A percentile compares a stretch with the other conserved stretches of the same genome.
These are phyloP conservation scores for Cepphus grylle DNA, from an alignment of 2,113 vertebrate genomes.

Conservation along the genomic window DNA sequence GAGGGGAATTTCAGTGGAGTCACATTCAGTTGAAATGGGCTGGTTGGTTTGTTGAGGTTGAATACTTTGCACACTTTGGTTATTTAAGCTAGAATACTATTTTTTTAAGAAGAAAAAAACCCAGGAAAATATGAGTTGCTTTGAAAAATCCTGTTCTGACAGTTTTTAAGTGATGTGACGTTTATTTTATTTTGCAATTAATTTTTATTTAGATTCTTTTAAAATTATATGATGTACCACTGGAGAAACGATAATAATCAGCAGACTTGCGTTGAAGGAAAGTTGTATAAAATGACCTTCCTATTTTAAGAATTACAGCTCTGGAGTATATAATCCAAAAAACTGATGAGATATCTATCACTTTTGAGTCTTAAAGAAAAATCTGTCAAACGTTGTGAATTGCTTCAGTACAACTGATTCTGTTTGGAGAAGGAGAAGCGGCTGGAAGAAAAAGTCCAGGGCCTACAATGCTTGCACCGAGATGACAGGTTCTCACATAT, in stretches of 20 bases:
- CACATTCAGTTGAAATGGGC: neutral
- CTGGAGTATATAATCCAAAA: neutral
- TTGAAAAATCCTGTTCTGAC: neutral
- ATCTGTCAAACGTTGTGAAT: neutral
- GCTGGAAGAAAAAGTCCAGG: neutral
- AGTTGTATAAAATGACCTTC: neutral
- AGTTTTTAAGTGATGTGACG: fast-evolving
- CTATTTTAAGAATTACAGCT: neutral
- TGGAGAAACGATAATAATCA: neutral
- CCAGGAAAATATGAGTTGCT: neutral
- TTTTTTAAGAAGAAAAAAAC: neutral
- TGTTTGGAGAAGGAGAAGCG: neutral
- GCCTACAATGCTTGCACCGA: neutral
- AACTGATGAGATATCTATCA: neutral
- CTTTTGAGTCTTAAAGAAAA: neutral
- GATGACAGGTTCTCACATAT: fast-evolving
- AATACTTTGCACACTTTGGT: neutral
- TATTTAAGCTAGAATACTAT: neutral
- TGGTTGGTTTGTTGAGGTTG: neutral
- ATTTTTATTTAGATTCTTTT: neutral
- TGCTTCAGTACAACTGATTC: neutral
- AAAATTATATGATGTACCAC: neutral
- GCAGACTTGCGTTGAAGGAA: neutral
- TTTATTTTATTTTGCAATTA: neutral
- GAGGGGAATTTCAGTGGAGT: neutral